Percentiles rank a stretch among this genome's conserved stretches.
Conservation (phyloP, 1,140 invertebrate genomes). For the Drosophila sp. region DNA sequence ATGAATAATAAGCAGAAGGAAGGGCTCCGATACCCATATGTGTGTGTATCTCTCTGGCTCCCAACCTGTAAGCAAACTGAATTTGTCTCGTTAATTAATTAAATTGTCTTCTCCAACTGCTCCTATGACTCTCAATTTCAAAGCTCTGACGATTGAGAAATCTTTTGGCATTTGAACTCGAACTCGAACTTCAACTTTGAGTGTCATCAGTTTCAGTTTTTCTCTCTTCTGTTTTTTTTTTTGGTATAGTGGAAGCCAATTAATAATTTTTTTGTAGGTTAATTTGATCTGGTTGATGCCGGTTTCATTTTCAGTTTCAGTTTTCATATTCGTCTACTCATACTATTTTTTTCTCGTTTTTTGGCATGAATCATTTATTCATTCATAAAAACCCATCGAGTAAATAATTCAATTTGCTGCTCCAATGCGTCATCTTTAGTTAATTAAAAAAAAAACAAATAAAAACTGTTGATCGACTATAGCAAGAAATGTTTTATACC, state of each 20-base stretch:
- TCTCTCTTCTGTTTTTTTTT: not conserved
- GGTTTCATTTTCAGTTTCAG: conserved; percentile 16
- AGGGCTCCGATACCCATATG: conserved; percentile 31
- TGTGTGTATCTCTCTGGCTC: conserved; percentile 30
- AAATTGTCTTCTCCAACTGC: conserved; percentile 52
- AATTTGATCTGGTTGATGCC: conserved; percentile 33
- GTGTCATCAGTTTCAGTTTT: conserved; percentile 19
- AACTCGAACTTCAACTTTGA: conserved; percentile 24
- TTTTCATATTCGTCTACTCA: not conserved
- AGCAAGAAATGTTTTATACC: not conserved
- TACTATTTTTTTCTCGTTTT: conserved; percentile 9
- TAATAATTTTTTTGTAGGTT: conserved; percentile 39
- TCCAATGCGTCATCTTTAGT: conserved; percentile 43
- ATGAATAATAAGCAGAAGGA: conserved; percentile 64
- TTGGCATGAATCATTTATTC: conserved; percentile 45
- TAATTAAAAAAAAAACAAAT: conserved; percentile 37
- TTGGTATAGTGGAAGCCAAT: conserved; percentile 20
- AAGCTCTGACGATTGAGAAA: conserved; percentile 49
- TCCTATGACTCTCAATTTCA: conserved; percentile 25
- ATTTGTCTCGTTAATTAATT: conserved; percentile 72
- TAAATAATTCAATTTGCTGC: conserved; percentile 60
- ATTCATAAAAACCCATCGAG: conserved; percentile 48
- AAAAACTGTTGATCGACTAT: not conserved
- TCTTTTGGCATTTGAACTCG: conserved; percentile 59
- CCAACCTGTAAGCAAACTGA: conserved; percentile 46